Conservation (phyloP, 2,113 vertebrate species). For the Xenus cinereus region DNA sequence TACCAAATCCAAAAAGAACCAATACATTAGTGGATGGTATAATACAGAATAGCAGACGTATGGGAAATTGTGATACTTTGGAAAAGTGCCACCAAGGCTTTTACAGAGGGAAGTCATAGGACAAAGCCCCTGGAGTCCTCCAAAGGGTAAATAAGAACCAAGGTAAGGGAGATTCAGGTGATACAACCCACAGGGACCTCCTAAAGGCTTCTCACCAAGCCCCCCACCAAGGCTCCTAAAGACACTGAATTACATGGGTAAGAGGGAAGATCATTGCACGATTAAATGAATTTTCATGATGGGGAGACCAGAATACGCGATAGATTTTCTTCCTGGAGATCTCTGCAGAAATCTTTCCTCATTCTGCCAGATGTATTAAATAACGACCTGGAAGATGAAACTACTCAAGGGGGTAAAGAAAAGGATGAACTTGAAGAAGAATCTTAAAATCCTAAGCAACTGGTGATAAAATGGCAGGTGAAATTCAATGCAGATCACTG, state of each 20-base stretch:
- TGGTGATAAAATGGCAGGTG: background rate
- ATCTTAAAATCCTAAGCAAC: background rate
- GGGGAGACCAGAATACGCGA: background rate
- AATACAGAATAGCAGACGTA: background rate
- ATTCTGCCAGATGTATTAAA: background rate
- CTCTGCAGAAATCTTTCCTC: background rate
- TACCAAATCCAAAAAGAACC: background rate
- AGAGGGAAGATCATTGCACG: background rate
- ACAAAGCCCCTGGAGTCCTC: background rate
- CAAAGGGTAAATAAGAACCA: background rate
- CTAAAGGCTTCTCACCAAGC: background rate
- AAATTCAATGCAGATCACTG: background rate
- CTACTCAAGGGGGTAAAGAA: background rate
- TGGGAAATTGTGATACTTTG: background rate
- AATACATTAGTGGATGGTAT: background rate
- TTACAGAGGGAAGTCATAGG: background rate
- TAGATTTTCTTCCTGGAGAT: background rate
- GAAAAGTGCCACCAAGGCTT: background rate
- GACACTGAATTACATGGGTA: background rate
- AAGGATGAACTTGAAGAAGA: background rate
- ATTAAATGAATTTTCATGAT: background rate
- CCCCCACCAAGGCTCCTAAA: background rate
- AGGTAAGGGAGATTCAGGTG: background rate
- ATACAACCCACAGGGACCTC: background rate
- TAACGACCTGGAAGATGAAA: background rate